These are phyloP conservation scores for Pachliopta kotzebuea DNA, from an alignment of 2,888 invertebrate species.

Conservation along the genomic window DNA sequence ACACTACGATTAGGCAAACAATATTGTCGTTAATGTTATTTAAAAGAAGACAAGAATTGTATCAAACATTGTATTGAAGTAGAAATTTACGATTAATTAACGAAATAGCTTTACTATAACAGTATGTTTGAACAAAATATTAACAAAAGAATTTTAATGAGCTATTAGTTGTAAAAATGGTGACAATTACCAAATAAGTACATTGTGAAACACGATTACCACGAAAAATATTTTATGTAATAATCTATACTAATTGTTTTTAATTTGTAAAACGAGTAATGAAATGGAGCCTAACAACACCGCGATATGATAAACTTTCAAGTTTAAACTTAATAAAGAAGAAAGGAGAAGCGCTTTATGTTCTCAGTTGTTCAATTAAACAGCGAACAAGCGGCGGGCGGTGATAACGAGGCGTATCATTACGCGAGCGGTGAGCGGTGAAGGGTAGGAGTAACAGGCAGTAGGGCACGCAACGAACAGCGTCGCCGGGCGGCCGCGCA, in stretches of 20 bases:
- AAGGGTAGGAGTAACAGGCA: slow-evolving; percentile 63
- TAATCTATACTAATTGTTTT: no score
- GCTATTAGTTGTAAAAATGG: neutral
- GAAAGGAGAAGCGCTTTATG: slow-evolving; percentile 4
- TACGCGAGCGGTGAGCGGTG: slow-evolving; percentile 50
- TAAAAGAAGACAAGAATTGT: neutral
- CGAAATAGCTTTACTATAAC: neutral
- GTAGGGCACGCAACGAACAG: slow-evolving; percentile 74
- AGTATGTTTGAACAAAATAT: neutral
- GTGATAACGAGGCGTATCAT: slow-evolving; percentile 76
- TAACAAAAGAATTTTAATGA: neutral
- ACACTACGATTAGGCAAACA: neutral
- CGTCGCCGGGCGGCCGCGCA: slow-evolving; percentile 42
- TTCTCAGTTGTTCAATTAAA: slow-evolving; percentile 35
- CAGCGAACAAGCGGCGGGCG: slow-evolving; percentile 39
- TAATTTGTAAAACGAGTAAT: neutral
- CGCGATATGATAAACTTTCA: neutral
- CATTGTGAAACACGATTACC: no score
- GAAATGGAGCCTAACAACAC: neutral
- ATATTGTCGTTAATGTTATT: neutral
- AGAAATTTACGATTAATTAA: neutral
- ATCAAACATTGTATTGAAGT: neutral
- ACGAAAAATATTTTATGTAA: no score
- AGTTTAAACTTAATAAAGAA: neutral
- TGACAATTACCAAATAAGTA: no score